A percentile compares a stretch with the other conserved stretches of the same genome.
These are phyloP conservation scores for Oreocharis arfaki DNA, from an alignment of 2,113 vertebrate genomes.

Conservation along the genomic window DNA sequence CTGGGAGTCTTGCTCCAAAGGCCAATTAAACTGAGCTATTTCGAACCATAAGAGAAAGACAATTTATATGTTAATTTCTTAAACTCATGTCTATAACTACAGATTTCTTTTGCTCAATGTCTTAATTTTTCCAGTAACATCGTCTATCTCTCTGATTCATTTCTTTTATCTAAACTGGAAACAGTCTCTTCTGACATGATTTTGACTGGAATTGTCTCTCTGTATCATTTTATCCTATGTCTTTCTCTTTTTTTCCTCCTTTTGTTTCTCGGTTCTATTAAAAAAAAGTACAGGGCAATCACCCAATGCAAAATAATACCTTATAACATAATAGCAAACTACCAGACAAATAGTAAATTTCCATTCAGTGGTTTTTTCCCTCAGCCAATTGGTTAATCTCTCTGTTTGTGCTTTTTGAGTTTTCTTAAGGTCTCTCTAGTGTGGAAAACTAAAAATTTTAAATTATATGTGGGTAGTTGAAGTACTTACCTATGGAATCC, in stretches of 20 bases:
- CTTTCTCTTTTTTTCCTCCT: background rate
- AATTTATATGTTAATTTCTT: background rate
- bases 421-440: background rate
- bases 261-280: background rate
- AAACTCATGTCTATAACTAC: background rate
- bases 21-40: background rate
- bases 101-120: background rate
- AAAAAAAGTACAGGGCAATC: background rate
- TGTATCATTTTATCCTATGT: background rate
- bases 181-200: background rate
- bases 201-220: background rate
- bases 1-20: background rate
- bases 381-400: background rate
- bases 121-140: background rate
- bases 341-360: background rate
- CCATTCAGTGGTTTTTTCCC: background rate
- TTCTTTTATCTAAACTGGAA: background rate
- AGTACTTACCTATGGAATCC: slow-evolving; percentile 54
- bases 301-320: background rate
- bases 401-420: background rate
- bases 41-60: background rate
- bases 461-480: background rate
- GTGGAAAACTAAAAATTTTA: background rate
- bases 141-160: background rate
- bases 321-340: background rate